Conservation (phyloP, 1,140 invertebrate genomes). For the Polypedilum vanderplanki region DNA sequence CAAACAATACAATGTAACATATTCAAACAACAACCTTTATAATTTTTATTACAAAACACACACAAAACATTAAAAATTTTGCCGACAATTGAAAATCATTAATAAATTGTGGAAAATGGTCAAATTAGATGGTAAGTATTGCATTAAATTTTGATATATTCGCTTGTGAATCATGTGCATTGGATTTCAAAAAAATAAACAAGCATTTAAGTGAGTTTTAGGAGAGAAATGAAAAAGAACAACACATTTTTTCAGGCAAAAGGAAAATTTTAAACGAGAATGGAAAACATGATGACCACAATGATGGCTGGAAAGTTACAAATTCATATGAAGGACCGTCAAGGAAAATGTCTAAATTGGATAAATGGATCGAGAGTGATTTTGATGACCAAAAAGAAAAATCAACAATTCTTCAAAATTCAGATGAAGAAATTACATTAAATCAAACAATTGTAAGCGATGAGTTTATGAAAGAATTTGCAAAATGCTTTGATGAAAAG, state of each 20-base stretch:
- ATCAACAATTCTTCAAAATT: neutral
- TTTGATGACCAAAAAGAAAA: neutral
- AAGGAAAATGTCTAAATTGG: neutral
- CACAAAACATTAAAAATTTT: no score
- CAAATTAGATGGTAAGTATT: no score
- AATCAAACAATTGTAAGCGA: conserved; percentile 36
- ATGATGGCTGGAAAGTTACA: neutral
- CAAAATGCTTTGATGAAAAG: conserved; percentile 31
- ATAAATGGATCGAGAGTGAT: neutral
- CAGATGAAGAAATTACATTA: neutral
- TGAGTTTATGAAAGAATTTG: neutral
- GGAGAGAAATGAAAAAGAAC: neutral
- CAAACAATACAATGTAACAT: no score
- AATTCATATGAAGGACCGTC: conserved; percentile 5
- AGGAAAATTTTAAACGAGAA: neutral
- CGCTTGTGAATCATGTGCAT: conserved; percentile 4
- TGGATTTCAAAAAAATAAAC: neutral
- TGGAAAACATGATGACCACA: neutral
- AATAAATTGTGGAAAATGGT: neutral
- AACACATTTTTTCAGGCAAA: conserved; percentile 8
- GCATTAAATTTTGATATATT: neutral
- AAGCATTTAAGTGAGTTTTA: neutral
- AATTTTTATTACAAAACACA: no score
- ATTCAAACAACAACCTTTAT: no score
- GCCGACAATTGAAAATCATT: no score